Conservation (phyloP, 2,888 invertebrate genomes). For the Drosophila fungiperda region DNA sequence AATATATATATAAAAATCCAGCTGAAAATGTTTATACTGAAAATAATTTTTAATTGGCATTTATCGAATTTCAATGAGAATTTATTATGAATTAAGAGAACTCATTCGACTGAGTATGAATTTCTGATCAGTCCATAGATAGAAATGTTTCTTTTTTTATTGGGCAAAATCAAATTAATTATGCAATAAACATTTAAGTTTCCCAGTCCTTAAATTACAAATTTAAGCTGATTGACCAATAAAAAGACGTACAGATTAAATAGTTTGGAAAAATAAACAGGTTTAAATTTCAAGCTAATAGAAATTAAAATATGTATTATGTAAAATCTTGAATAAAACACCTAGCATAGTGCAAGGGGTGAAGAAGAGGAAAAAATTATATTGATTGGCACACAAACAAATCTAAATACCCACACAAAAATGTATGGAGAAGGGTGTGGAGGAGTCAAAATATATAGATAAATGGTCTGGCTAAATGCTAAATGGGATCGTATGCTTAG, state of each 20-base stretch:
- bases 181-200: slow-evolving; percentile 2
- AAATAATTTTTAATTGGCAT: slow-evolving; percentile 10
- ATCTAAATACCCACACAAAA: slow-evolving; percentile 19
- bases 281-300: neutral
- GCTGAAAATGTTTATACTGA: slow-evolving; percentile 1
- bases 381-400: slow-evolving; percentile 20
- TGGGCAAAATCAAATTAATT: neutral
- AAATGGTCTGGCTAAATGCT: slow-evolving; percentile 55
- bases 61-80: slow-evolving; percentile 10
- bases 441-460: slow-evolving; percentile 23
- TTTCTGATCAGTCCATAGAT: slow-evolving; percentile 6
- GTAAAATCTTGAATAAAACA: slow-evolving; percentile 54
- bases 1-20: neutral
- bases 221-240: neutral
- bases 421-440: neutral
- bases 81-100: slow-evolving; percentile 10
- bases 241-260: neutral
- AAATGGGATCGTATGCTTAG: slow-evolving; percentile 70
- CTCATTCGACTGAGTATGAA: neutral
- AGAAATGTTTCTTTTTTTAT: slow-evolving; percentile 1
- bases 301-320: slow-evolving; percentile 13
- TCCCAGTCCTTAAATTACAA: slow-evolving; percentile 1
- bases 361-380: slow-evolving; percentile 16
- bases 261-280: neutral
- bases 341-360: slow-evolving; percentile 60